Evolutionary conservation across 2,888 invertebrate species (phyloP), one percentile per base, ranked within the genome.

Genomic region (Rhodophaea formosa): DNA sequence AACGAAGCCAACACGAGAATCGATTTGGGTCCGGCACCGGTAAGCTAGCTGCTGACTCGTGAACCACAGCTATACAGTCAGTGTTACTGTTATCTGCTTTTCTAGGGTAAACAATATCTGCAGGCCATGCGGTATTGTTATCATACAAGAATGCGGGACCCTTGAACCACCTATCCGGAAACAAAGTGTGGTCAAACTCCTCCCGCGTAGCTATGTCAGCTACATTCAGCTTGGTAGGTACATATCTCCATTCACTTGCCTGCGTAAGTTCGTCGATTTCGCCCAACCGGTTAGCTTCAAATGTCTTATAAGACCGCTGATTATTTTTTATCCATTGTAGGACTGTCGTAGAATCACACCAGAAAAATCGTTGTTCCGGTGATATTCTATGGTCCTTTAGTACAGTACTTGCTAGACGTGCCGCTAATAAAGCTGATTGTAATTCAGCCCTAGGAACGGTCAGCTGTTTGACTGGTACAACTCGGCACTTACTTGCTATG

Each of bases 341-440:
- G 3, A 46, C 46, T n/a, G 53, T 59, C 7, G 53, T 59, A 17
- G 53, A 59, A n/a, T 61, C 61, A 32, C 57, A 54, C 59, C 61
- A 61, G 52, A 59, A 61, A 10, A 17, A 56, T 12, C 53, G 23
- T 7, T 17, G 43, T 7, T 12, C 42, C 0, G 55, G 12, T 7
- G 35, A 17, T 6, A 60, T 15, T 14, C 16, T 53, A 23, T 63
- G 62, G 30, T 61, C 53, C 10, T 8, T 17, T 2, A 1, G 0
- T 14, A 63, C 57, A 7, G 58, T 61, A 32, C 54, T 23, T 7
- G 61, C 58, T 1, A 47, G 47, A n/a, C 47, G 10, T 3, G 47
- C 47, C 14, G 47, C 47, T 23, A 29, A 29, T 6, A 66, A 5
- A 3, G 62, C 62, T 0, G 60, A 61, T 32, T 66, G 65, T 10